Percentiles rank a stretch among this genome's conserved stretches.
Evolutionary conservation across 2,888 invertebrate genomes (phyloP).

Genomic region (Gasteruption jaculator): DNA sequence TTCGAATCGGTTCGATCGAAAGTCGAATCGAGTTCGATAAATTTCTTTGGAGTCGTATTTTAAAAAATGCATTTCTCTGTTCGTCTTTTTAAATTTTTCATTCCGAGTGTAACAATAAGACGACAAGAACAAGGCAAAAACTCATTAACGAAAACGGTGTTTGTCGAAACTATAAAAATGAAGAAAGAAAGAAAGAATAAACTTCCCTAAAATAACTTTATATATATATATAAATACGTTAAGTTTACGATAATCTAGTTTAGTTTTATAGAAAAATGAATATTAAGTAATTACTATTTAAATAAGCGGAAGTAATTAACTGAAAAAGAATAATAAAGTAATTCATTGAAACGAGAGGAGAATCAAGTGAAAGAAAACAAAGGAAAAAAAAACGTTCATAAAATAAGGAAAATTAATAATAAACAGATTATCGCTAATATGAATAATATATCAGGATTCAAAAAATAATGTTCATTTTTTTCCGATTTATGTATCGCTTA

Average conservation of each 20-base stretch:
- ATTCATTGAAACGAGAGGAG: not conserved
- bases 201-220: slow-evolving; percentile 22
- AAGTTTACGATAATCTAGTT: slow-evolving; percentile 36
- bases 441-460: slow-evolving; percentile 25
- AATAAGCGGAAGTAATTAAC: slow-evolving; percentile 16
- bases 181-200: too few species aligned
- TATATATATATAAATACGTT: too few species aligned
- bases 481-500: slow-evolving; percentile 16
- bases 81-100: too few species aligned
- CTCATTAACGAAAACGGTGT: too few species aligned
- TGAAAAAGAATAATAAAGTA: not conserved
- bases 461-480: not conserved
- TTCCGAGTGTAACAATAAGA: too few species aligned
- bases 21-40: too few species aligned
- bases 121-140: too few species aligned
- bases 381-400: slow-evolving; percentile 16
- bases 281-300: slow-evolving; percentile 23
- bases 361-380: not conserved
- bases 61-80: too few species aligned
- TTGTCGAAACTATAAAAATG: too few species aligned
- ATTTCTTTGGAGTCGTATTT: too few species aligned
- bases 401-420: slow-evolving; percentile 11
- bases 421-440: slow-evolving; percentile 23
- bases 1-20: too few species aligned
- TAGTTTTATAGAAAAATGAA: slow-evolving; percentile 29